Conservation (phyloP, 2,888 invertebrate species). For the Drosophila longiperda region DNA sequence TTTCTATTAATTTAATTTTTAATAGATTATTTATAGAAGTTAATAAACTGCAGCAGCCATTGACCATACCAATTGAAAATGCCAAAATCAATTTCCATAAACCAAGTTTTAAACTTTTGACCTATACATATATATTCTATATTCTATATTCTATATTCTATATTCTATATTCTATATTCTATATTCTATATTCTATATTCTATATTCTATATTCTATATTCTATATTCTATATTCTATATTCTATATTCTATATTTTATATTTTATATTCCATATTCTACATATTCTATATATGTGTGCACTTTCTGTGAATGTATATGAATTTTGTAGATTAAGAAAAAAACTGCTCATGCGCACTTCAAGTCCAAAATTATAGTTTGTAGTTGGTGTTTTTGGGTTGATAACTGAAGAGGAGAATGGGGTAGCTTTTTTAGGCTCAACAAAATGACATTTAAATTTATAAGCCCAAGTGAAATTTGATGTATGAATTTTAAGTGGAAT, state of each 20-base stretch:
- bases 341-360: slow-evolving; percentile 62
- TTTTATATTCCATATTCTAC: too few species aligned
- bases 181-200: background rate
- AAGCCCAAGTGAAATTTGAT: background rate
- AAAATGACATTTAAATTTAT: background rate
- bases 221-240: too few species aligned
- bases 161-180: background rate
- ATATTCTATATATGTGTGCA: background rate
- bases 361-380: slow-evolving; percentile 16
- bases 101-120: background rate
- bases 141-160: background rate
- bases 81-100: background rate
- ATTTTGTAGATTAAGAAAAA: slow-evolving; percentile 22
- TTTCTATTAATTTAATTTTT: background rate
- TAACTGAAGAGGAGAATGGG: background rate
- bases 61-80: background rate
- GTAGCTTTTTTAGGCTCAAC: slow-evolving; percentile 3
- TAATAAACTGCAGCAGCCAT: background rate
- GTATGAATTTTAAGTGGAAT: background rate
- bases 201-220: too few species aligned
- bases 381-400: slow-evolving; percentile 1
- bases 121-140: background rate
- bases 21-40: background rate
- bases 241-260: too few species aligned
- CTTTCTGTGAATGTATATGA: background rate